Evolutionary conservation across 2,113 vertebrate genomes (phyloP).

Genomic region (Rhabdornis inornatus): DNA sequence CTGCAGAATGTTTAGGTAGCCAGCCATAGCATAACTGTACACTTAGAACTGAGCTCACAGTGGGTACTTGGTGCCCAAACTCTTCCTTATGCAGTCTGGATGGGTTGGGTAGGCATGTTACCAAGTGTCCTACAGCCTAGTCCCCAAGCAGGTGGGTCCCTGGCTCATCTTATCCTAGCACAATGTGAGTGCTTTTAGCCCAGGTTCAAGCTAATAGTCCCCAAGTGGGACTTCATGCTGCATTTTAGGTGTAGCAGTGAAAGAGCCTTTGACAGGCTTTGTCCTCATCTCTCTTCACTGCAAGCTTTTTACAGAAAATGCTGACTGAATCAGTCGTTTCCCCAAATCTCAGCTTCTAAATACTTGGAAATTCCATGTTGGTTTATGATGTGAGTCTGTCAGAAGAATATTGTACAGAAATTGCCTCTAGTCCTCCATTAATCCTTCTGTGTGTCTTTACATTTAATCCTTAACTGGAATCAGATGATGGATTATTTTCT

Average conservation of each 20-base stretch:
- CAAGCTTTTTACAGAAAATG: background rate
- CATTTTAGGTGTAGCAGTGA: background rate
- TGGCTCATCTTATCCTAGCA: background rate
- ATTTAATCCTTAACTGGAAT: background rate
- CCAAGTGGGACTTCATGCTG: background rate
- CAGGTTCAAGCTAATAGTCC: background rate
- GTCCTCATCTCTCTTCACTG: background rate
- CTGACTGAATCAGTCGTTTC: background rate
- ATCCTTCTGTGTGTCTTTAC: background rate
- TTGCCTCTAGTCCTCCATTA: background rate
- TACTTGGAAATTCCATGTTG: background rate
- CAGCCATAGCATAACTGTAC: background rate
- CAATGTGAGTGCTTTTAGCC: background rate
- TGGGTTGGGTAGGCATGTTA: background rate
- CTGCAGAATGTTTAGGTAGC: background rate
- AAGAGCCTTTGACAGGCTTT: background rate
- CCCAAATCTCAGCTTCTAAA: background rate
- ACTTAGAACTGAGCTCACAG: background rate
- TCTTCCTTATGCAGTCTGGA: background rate
- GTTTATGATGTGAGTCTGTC: background rate
- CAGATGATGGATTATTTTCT: background rate
- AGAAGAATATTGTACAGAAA: background rate
- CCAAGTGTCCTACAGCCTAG: background rate
- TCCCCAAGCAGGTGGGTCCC: background rate
- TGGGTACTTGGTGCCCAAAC: background rate